Conservation (phyloP, 2,888 invertebrate species). For the Rhopalosiphum nymphaeae region DNA sequence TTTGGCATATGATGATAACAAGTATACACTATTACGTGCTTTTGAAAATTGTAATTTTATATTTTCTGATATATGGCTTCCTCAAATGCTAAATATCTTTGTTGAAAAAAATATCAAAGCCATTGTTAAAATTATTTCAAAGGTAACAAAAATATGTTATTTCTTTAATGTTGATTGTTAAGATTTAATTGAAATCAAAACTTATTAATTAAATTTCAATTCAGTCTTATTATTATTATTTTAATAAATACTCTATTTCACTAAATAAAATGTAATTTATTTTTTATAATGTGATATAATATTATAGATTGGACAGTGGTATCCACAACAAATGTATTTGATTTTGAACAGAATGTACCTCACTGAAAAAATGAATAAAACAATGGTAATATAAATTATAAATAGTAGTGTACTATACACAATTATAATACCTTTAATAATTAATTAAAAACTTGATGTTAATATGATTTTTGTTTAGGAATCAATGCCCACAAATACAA, state of each 20-base stretch:
- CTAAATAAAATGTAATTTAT: not conserved
- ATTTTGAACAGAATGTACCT: constrained; percentile 47
- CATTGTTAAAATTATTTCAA: constrained; percentile 19
- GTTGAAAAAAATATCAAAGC: constrained; percentile 6
- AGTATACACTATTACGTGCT: not conserved
- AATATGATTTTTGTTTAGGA: constrained; percentile 40
- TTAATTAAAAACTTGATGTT: not conserved
- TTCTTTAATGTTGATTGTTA: not conserved
- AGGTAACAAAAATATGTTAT: constrained; percentile 22
- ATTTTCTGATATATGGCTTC: constrained; percentile 49
- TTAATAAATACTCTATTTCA: not conserved
- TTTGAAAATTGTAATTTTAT: constrained; percentile 26
- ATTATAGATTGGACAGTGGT: constrained; percentile 25
- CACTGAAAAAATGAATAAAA: constrained; percentile 2
- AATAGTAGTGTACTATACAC: not conserved
- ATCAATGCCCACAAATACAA: not conserved
- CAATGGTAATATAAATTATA: constrained; percentile 9
- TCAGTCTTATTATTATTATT: not conserved
- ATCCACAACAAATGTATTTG: constrained; percentile 53
- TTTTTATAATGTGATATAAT: not conserved
- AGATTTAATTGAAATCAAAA: not conserved
- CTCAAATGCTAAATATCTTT: constrained; percentile 43
- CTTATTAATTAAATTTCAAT: not conserved
- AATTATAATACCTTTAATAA: not conserved
- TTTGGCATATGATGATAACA: constrained; percentile 31